Evolutionary conservation across 2,797 vertebrate species (phyloP).

Genomic region (Malurus leucopterus): DNA sequence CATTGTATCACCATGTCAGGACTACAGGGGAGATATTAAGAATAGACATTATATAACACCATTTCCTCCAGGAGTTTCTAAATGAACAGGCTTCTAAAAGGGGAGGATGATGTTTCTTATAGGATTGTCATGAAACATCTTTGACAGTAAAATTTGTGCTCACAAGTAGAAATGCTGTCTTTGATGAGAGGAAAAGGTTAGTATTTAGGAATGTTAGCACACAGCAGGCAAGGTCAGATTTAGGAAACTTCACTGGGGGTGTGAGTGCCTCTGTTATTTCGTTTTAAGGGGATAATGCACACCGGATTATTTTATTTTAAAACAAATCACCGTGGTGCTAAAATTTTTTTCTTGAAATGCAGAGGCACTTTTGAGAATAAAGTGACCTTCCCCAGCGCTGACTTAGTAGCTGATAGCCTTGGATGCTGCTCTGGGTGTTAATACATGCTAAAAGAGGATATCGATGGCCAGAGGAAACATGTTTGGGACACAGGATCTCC

Average conservation of each 20-base stretch:
- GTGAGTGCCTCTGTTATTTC: constrained; percentile 73
- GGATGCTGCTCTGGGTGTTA: constrained; percentile 64
- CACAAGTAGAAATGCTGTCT: constrained; percentile 44
- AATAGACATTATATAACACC: constrained; percentile 39
- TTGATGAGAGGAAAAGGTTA: constrained; percentile 25
- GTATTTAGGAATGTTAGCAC: constrained; percentile 36
- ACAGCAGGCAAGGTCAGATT: constrained; percentile 57
- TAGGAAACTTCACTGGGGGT: constrained; percentile 58
- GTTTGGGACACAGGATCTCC: constrained; percentile 50
- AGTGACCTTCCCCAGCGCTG: constrained; percentile 77
- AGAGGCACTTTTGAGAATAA: constrained; percentile 78
- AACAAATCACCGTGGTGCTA: constrained; percentile 81
- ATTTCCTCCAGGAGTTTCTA: constrained; percentile 63
- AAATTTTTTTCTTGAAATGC: constrained; percentile 70
- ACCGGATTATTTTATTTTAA: constrained; percentile 72
- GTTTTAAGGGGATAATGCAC: constrained; percentile 71
- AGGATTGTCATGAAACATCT: constrained; percentile 59
- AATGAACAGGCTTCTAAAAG: constrained; percentile 66
- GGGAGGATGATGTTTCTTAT: constrained; percentile 42
- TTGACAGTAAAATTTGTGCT: constrained; percentile 60
- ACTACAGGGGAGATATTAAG: constrained; percentile 63
- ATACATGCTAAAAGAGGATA: constrained; percentile 35
- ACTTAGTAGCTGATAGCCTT: constrained; percentile 67
- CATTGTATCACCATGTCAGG: constrained; percentile 51
- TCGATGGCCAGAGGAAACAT: constrained; percentile 41